Conservation (phyloP, 2,113 vertebrate genomes). For the Boulengeromyrus knoepffleri region DNA sequence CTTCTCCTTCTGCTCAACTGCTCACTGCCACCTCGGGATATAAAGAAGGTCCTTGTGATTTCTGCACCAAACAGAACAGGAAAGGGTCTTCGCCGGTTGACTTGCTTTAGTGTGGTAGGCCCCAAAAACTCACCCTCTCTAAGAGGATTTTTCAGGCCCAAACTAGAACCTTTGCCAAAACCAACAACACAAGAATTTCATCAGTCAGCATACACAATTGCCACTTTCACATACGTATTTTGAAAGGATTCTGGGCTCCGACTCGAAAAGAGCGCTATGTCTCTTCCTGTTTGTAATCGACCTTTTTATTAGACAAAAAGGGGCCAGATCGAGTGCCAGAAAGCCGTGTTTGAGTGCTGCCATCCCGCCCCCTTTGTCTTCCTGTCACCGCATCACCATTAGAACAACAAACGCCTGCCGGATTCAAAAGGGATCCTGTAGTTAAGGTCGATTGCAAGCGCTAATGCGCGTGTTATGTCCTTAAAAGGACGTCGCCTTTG, state of each 20-base stretch:
- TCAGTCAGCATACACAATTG: not conserved
- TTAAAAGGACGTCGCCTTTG: not conserved
- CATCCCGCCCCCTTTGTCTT: not conserved
- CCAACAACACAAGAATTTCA: not conserved
- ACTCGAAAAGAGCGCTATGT: not conserved
- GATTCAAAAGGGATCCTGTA: not conserved
- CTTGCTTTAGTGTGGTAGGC: not conserved
- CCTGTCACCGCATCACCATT: not conserved
- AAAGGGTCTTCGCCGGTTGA: not conserved
- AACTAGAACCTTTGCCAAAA: not conserved
- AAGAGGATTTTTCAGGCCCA: not conserved
- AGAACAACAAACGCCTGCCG: not conserved
- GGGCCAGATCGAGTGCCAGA: not conserved
- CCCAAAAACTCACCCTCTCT: not conserved
- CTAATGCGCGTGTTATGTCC: not conserved
- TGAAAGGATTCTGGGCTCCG: not conserved
- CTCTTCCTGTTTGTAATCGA: slow-evolving; percentile 2
- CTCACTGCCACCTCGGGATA: not conserved
- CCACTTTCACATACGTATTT: not conserved
- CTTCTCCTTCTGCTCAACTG: not conserved
- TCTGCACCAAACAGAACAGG: not conserved
- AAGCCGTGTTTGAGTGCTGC: not conserved
- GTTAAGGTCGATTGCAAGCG: not conserved
- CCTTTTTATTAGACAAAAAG: not conserved
- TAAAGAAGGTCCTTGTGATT: not conserved